Conservation (phyloP, 2,888 invertebrate genomes). For the Aleiodes testaceus region DNA sequence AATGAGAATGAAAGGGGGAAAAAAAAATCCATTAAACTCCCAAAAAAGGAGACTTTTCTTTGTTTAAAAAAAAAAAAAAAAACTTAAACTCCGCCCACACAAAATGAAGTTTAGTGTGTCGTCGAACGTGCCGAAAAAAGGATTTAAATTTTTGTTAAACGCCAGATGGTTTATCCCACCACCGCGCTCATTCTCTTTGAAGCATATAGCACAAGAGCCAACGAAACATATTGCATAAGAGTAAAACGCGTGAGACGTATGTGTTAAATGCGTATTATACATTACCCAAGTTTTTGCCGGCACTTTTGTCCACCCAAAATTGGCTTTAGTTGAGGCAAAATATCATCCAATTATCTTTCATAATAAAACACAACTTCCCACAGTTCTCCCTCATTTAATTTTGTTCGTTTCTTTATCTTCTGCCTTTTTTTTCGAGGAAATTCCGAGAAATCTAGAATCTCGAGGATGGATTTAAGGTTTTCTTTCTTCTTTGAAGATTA, state of each 20-base stretch:
- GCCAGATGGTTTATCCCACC: slow-evolving; percentile 56
- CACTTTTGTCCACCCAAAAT: slow-evolving; percentile 25
- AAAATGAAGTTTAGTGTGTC: slow-evolving; percentile 48
- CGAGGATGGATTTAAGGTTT: not conserved
- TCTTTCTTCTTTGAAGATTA: not conserved
- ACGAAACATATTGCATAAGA: slow-evolving; percentile 30
- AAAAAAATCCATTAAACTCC: not conserved
- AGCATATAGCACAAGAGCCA: slow-evolving; percentile 21
- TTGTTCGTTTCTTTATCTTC: slow-evolving; percentile 8
- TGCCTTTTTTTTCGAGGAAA: slow-evolving; percentile 8
- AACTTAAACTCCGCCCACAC: slow-evolving; percentile 52
- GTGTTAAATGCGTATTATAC: slow-evolving; percentile 19
- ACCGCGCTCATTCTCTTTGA: slow-evolving; percentile 18
- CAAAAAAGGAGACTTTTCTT: slow-evolving; percentile 7
- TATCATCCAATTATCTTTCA: slow-evolving; percentile 23
- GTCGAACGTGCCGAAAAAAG: slow-evolving; percentile 59
- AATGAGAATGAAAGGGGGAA: not conserved
- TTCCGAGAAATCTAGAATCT: slow-evolving; percentile 20
- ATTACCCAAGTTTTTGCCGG: slow-evolving; percentile 17
- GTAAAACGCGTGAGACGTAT: slow-evolving; percentile 26
- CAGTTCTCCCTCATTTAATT: slow-evolving; percentile 9
- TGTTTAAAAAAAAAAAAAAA: not conserved
- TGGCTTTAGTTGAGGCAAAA: slow-evolving; percentile 1
- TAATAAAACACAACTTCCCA: slow-evolving; percentile 7
- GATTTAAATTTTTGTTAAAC: slow-evolving; percentile 59